phyloP scores from a whole-genome alignment of 2,113 vertebrate genomes.

The Ciconia boyciana region DNA sequence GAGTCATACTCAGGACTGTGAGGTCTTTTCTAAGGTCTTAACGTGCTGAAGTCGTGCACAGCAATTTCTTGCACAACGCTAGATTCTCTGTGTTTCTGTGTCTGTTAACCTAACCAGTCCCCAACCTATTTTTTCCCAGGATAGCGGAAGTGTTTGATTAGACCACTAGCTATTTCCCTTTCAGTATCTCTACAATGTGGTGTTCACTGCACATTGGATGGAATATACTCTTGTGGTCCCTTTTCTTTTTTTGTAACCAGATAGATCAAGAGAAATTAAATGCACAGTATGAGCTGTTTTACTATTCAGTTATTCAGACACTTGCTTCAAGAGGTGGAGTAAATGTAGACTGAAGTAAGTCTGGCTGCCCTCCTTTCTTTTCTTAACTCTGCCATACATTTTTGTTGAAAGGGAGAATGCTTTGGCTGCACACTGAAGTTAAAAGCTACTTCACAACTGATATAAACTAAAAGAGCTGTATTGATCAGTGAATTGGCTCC shows the following conservation, averaged over 20 bases:
- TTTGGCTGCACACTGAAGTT: not conserved
- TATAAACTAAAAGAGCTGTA: not conserved
- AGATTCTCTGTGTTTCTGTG: not conserved
- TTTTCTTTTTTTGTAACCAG: not conserved
- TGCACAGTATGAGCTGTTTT: not conserved
- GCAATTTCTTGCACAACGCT: not conserved
- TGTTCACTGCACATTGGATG: not conserved
- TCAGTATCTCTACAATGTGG: accelerated
- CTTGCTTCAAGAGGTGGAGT: not conserved
- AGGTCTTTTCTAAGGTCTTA: not conserved
- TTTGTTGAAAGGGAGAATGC: not conserved
- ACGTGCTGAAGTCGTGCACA: not conserved
- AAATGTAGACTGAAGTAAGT: not conserved
- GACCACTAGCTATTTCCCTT: not conserved
- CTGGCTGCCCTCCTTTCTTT: not conserved
- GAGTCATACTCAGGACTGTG: not conserved
- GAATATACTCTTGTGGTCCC: not conserved
- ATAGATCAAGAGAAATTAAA: not conserved
- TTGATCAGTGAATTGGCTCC: not conserved
- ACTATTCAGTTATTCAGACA: not conserved
- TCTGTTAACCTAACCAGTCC: not conserved
- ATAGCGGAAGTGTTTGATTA: not conserved
- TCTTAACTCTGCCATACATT: not conserved
- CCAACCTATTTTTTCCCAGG: not conserved
- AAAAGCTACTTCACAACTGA: not conserved